phyloP scores from a whole-genome alignment of 2,888 invertebrate genomes.

The Cryptosula pallasiana region DNA sequence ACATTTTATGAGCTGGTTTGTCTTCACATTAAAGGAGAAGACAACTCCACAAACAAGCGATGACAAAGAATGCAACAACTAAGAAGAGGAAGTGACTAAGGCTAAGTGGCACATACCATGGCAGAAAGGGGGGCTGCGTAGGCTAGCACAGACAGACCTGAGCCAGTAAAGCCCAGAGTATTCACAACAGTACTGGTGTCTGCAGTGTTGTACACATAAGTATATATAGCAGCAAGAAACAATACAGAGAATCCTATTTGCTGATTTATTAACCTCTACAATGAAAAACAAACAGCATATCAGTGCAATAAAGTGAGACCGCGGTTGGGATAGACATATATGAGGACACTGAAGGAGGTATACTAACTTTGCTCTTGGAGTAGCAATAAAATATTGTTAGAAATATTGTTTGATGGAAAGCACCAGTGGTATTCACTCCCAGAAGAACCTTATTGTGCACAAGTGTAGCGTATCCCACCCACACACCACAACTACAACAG shows the following conservation, averaged over 20 bases:
- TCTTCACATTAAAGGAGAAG: too few relatives aligned
- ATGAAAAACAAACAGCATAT: too few relatives aligned
- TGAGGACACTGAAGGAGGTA: too few relatives aligned
- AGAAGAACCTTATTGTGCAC: neutral
- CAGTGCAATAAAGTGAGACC: too few relatives aligned
- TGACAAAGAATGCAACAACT: too few relatives aligned
- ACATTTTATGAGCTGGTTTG: too few relatives aligned
- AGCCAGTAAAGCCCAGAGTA: neutral
- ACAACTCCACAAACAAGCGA: neutral
- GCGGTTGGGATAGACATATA: too few relatives aligned
- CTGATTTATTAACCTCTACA: constrained; percentile 12
- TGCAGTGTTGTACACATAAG: neutral
- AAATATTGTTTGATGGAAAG: neutral
- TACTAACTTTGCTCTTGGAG: constrained; percentile 15
- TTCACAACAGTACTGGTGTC: neutral
- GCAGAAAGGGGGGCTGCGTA: constrained; percentile 13
- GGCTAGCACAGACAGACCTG: neutral
- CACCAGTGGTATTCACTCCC: neutral
- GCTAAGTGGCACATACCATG: constrained; percentile 14
- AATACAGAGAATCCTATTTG: neutral
- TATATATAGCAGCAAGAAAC: neutral
- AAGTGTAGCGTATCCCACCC: neutral
- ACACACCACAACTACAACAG: constrained; percentile 7
- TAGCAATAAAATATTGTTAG: neutral
- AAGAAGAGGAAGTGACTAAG: too few relatives aligned